phyloP scores from a whole-genome alignment of 2,113 vertebrate species.

The Ailurus styani region DNA sequence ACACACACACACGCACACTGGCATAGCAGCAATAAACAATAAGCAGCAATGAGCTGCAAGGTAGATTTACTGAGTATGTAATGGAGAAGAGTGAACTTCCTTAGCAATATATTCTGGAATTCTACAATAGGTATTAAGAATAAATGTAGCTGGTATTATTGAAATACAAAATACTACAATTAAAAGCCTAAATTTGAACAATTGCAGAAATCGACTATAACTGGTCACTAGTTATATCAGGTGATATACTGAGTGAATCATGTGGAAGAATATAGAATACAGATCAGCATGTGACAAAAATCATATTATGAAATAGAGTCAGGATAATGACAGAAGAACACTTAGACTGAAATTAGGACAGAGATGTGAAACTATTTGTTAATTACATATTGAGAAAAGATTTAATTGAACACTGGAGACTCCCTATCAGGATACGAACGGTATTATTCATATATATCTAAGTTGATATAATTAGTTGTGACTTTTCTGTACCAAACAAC shows the following conservation, averaged over 20 bases:
- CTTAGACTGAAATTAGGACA: neutral
- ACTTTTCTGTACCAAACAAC: neutral
- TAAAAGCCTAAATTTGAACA: neutral
- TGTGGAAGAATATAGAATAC: neutral
- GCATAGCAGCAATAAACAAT: neutral
- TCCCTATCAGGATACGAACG: neutral
- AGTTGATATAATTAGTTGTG: neutral
- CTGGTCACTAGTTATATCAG: neutral
- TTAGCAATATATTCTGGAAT: neutral
- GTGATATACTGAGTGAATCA: neutral
- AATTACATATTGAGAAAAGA: neutral
- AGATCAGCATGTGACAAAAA: neutral
- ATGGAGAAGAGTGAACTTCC: neutral
- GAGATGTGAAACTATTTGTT: neutral
- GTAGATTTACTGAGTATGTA: neutral
- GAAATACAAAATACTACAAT: neutral
- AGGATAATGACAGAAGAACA: neutral
- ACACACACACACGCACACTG: rapidly evolving
- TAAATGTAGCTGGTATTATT: neutral
- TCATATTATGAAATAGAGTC: neutral
- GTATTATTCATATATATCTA: neutral
- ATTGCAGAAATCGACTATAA: neutral
- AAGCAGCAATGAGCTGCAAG: neutral
- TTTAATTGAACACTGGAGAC: neutral
- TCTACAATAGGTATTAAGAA: neutral